Conservation (phyloP, 2,888 invertebrate genomes). For the Galeopsomyia nigrocyanea region DNA sequence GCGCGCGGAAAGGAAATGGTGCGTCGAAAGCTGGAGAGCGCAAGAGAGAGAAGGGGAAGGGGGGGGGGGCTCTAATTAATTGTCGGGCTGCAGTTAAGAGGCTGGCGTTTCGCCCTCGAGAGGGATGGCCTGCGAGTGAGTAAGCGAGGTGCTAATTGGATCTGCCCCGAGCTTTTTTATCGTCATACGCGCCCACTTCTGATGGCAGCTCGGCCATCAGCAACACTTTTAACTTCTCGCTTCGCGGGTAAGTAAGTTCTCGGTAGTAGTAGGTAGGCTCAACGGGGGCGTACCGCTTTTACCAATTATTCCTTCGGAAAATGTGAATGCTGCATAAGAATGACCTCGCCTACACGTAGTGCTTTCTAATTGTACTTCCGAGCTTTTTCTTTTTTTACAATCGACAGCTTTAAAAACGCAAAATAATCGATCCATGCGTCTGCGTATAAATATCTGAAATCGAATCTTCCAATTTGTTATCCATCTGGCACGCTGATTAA, state of each 20-base stretch:
- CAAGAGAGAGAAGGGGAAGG: slow-evolving; percentile 1
- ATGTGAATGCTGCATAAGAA: slow-evolving; percentile 1
- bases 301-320: too few relatives aligned
- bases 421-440: too few relatives aligned
- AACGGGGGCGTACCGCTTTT: too few relatives aligned
- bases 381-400: too few relatives aligned
- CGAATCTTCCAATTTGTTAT: too few relatives aligned
- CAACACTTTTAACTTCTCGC: too few relatives aligned
- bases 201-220: too few relatives aligned
- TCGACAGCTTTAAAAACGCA: too few relatives aligned
- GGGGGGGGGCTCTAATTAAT: slow-evolving; percentile 38
- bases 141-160: slow-evolving; percentile 40
- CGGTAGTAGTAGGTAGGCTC: too few relatives aligned
- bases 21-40: not conserved
- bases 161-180: slow-evolving; percentile 11
- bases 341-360: slow-evolving; percentile 40
- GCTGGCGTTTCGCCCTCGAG: not conserved
- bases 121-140: slow-evolving; percentile 4
- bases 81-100: slow-evolving; percentile 31
- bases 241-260: too few relatives aligned
- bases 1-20: slow-evolving; percentile 1
- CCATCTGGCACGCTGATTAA: too few relatives aligned
- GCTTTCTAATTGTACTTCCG: slow-evolving; percentile 49
- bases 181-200: not conserved
- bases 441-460: too few relatives aligned